Evolutionary conservation across 2,113 vertebrate genomes (phyloP), one percentile per base, ranked within the genome.

Genomic region (Notechis scutatus): DNA sequence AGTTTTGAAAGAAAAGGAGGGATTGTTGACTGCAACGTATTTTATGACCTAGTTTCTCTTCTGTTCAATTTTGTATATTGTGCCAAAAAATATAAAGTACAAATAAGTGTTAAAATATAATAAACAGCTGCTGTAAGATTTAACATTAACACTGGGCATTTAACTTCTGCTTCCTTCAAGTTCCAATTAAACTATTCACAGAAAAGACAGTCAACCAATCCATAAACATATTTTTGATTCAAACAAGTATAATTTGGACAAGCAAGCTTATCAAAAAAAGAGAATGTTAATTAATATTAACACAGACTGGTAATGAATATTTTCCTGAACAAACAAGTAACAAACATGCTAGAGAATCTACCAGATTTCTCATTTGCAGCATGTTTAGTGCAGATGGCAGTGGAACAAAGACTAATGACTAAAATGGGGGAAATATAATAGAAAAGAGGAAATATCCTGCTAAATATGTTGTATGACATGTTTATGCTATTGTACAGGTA

Each of bases 361-460:
- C 2, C 88, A 93, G 91, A 26, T 54, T 34, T 94, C 92, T 89
- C 56, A 93, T 15, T 11, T 81, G 90, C 4, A 42, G 88, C 86
- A 21, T 4, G 21, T 52, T 55, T 54, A 0, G 11, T 69, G 15
- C 93, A 91, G 90, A 2, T 29, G 18, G 87, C 91, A 87, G 24
- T 86, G 34, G 1, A 56, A 12, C 0, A 34, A 21, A 94, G 90
- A 85, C 23, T 29, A 42, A 23, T 5, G 34, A 93, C 7, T 56
- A 92, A 89, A 93, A 91, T 91, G 34, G 92, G 4, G 94, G 93
- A 81, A n/a, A 55, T 95, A 69, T 89, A 12, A 55, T 92, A 93
- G 90, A 96, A 94, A 21, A 87, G 15, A n/a, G 69, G 54, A 56
- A 59, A 91, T 56, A 94, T 24, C 26, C 26, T 93, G 93, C 42